Evolutionary conservation across 2,888 invertebrate genomes (phyloP).

Genomic region (Tenthredo scrophulariae): DNA sequence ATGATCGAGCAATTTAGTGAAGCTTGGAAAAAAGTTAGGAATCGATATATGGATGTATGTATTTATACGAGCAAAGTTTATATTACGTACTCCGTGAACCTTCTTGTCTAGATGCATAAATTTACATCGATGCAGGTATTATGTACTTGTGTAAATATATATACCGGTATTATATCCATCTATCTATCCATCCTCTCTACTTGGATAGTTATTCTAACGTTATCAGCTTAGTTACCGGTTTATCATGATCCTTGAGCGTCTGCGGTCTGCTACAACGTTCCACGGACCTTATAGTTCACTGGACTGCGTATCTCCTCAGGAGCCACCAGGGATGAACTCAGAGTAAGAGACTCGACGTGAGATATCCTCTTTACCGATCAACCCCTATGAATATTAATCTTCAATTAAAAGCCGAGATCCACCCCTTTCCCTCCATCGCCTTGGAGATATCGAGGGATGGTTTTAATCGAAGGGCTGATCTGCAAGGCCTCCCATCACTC

Average conservation of each 20-base stretch:
- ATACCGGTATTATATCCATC: slow-evolving; percentile 5
- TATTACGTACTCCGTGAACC: background rate
- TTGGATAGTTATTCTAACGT: slow-evolving; percentile 20
- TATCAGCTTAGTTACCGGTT: slow-evolving; percentile 37
- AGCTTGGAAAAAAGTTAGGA: background rate
- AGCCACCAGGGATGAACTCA: slow-evolving; percentile 35
- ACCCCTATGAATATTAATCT: slow-evolving; percentile 52
- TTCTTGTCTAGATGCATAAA: slow-evolving; percentile 11
- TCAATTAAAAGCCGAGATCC: slow-evolving; percentile 52
- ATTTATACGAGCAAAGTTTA: background rate
- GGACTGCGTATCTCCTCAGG: slow-evolving; percentile 29
- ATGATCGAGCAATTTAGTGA: background rate
- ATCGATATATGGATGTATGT: background rate
- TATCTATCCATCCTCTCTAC: background rate
- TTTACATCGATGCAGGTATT: background rate
- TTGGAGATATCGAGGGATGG: slow-evolving; percentile 30
- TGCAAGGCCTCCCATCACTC: slow-evolving; percentile 27
- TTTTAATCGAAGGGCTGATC: slow-evolving; percentile 48
- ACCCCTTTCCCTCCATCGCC: slow-evolving; percentile 21
- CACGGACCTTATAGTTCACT: slow-evolving; percentile 5
- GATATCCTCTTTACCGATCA: slow-evolving; percentile 48
- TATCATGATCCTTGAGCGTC: background rate
- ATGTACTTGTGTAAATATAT: background rate
- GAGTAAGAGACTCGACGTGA: slow-evolving; percentile 31
- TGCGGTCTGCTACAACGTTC: slow-evolving; percentile 1